Percentiles rank a stretch among this genome's conserved stretches.
Evolutionary conservation across 2,797 vertebrate species (phyloP).

Genomic region (Poeciliopsis turneri): DNA sequence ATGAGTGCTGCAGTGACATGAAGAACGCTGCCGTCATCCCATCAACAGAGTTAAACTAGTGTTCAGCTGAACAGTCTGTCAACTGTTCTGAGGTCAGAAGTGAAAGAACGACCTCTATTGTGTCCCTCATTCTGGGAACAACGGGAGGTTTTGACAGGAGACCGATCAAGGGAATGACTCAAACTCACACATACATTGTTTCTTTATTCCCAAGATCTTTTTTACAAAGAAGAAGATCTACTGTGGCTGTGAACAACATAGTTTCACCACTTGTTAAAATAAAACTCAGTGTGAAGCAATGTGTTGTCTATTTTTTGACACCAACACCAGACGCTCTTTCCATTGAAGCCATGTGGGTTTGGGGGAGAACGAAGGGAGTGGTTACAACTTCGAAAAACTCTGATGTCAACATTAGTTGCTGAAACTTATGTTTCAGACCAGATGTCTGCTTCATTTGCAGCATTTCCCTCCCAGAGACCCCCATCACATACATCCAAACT

Average conservation of each 20-base stretch:
- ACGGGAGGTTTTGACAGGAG: constrained; percentile 64
- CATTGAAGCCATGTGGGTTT: constrained; percentile 30
- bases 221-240: constrained; percentile 48
- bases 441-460: not conserved
- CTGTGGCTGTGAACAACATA: constrained; percentile 54
- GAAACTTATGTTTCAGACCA: not conserved
- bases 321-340: constrained; percentile 62
- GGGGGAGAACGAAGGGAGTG: not conserved
- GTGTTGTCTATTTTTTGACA: constrained; percentile 35
- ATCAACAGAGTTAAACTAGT: constrained; percentile 66
- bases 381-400: constrained; percentile 1
- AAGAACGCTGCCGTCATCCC: constrained; percentile 67
- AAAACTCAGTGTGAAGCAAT: constrained; percentile 51
- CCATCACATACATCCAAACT: not conserved
- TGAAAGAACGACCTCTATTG: constrained; percentile 73
- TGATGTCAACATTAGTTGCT: not conserved
- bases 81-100: constrained; percentile 67
- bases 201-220: constrained; percentile 59
- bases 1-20: constrained; percentile 67
- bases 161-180: constrained; percentile 71
- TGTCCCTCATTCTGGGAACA: constrained; percentile 73
- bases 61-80: constrained; percentile 63
- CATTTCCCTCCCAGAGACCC: not conserved
- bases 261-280: constrained; percentile 49
- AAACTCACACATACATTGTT: constrained; percentile 66